phyloP scores from a whole-genome alignment of 1,140 invertebrate genomes.

The Neotoxoptera formosana region DNA sequence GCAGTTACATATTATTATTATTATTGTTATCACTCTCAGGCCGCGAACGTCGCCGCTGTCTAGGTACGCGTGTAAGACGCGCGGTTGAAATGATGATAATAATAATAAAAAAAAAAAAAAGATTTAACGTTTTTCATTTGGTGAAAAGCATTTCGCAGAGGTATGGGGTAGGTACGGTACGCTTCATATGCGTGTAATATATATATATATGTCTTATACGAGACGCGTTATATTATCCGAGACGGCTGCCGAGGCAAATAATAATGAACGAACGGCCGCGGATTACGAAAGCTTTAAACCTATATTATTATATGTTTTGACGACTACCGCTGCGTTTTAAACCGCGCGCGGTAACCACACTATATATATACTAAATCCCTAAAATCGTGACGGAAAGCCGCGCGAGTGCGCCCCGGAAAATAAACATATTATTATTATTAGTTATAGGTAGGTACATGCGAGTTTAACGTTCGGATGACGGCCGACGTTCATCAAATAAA shows the following conservation, averaged over 20 bases:
- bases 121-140: background rate
- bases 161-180: too few relatives aligned
- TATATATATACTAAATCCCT: too few relatives aligned
- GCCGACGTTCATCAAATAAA: background rate
- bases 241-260: background rate
- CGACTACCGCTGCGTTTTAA: background rate
- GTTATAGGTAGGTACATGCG: background rate
- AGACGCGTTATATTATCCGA: background rate
- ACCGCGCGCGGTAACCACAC: background rate
- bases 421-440: background rate
- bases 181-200: background rate
- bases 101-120: too few relatives aligned
- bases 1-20: background rate
- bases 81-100: background rate
- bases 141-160: background rate
- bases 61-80: background rate
- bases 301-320: conserved; percentile 31
- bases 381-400: background rate
- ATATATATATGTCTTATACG: too few relatives aligned
- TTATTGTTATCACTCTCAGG: too few relatives aligned
- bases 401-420: background rate
- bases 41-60: background rate
- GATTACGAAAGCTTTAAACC: conserved; percentile 10
- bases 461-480: background rate
- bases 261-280: background rate